These are phyloP conservation scores for Elysia chlorotica DNA, from an alignment of 1,140 invertebrate species.

Conservation along the genomic window DNA sequence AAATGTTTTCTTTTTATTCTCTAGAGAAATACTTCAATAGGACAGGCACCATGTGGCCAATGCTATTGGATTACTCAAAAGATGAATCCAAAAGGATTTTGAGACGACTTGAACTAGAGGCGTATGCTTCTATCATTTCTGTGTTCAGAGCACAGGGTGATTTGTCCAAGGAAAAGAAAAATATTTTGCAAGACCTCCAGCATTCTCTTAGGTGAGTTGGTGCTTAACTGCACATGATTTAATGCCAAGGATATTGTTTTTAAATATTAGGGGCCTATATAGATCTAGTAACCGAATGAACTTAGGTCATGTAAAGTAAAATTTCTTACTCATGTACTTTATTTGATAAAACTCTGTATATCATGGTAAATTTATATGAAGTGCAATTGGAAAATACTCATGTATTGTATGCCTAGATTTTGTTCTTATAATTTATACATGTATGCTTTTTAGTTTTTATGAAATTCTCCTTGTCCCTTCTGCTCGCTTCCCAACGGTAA, in stretches of 20 bases:
- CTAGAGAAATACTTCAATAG: too few species aligned
- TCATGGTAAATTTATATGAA: too few species aligned
- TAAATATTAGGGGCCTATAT: too few species aligned
- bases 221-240: too few species aligned
- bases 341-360: too few species aligned
- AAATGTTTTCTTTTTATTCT: too few species aligned
- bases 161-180: slow-evolving; percentile 81
- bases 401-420: background rate
- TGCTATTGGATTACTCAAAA: slow-evolving; percentile 75
- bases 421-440: background rate
- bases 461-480: background rate
- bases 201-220: slow-evolving; percentile 70
- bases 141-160: slow-evolving; percentile 89
- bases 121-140: slow-evolving; percentile 85
- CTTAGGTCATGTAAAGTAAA: too few species aligned
- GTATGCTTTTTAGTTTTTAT: too few species aligned
- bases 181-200: slow-evolving; percentile 80
- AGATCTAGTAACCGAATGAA: too few species aligned
- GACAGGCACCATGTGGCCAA: slow-evolving; percentile 74
- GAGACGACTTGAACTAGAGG: slow-evolving; percentile 85
- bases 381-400: background rate
- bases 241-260: too few species aligned
- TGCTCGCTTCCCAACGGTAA: background rate
- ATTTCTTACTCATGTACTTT: too few species aligned
- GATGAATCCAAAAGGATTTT: slow-evolving; percentile 86